phyloP scores from a whole-genome alignment of 2,888 invertebrate genomes.

The Parnassius apollo region DNA sequence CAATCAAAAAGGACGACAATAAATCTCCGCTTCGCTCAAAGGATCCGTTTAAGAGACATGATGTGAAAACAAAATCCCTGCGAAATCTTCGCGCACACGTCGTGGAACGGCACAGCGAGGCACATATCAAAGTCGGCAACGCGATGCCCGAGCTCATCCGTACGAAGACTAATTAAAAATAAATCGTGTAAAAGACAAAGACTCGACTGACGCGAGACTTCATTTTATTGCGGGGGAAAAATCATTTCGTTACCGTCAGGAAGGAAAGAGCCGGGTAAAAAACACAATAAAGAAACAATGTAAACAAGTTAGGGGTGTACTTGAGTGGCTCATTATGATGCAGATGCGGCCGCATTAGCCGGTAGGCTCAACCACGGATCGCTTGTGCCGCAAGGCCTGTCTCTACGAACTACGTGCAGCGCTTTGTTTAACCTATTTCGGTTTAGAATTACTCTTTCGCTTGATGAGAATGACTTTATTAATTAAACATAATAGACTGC shows the following conservation, averaged over 20 bases:
- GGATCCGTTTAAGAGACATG: conserved; percentile 28
- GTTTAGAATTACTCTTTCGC: conserved; percentile 73
- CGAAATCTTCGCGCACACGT: conserved; percentile 35
- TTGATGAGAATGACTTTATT: conserved; percentile 63
- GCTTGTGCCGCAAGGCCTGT: conserved; percentile 42
- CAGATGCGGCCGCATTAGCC: conserved; percentile 74
- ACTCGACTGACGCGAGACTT: conserved; percentile 54
- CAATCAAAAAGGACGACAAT: conserved; percentile 15
- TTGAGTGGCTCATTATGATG: conserved; percentile 79
- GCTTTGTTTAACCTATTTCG: conserved; percentile 78
- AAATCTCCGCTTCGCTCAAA: conserved; percentile 24
- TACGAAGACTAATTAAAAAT: conserved; percentile 59
- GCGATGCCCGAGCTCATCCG: conserved; percentile 31
- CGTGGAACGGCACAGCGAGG: conserved; percentile 31
- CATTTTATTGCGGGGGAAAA: conserved; percentile 71
- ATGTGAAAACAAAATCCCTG: conserved; percentile 23
- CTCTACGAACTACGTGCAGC: conserved; percentile 40
- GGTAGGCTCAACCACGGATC: conserved; percentile 46
- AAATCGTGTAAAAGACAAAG: conserved; percentile 55
- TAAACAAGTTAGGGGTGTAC: conserved; percentile 79
- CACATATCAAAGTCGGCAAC: conserved; percentile 27
- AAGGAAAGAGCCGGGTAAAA: conserved; percentile 72
- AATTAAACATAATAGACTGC: conserved; percentile 49
- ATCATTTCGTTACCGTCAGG: conserved; percentile 66
- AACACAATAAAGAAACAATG: conserved; percentile 81